Conservation (phyloP, 2,797 vertebrate genomes). For the Hipposideros larvatus region DNA sequence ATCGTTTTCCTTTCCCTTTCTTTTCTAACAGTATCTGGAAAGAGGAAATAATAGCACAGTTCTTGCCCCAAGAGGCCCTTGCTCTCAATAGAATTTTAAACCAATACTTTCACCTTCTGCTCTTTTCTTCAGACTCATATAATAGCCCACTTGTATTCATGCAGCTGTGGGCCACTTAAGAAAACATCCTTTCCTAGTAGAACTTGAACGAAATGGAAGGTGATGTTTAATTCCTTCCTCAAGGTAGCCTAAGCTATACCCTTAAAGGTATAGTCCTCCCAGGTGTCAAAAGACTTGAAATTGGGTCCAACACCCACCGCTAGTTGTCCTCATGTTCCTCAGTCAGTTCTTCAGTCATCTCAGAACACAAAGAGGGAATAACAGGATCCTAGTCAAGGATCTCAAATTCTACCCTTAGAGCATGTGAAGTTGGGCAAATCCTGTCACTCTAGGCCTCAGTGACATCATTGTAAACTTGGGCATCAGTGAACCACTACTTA, state of each 20-base stretch:
- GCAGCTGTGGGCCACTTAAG: too few species aligned
- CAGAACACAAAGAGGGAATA: not conserved
- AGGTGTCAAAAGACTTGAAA: not conserved
- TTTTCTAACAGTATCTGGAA: constrained; percentile 3
- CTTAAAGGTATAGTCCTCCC: not conserved
- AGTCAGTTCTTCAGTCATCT: not conserved
- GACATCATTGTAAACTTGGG: not conserved
- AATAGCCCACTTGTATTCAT: not conserved
- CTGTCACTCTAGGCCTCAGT: not conserved
- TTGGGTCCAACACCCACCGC: not conserved
- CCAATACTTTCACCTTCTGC: not conserved
- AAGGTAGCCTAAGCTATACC: not conserved
- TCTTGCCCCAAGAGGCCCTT: not conserved
- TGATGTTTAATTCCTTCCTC: not conserved
- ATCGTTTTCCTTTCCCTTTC: not conserved
- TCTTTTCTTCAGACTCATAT: not conserved
- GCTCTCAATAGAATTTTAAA: not conserved
- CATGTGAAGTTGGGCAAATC: not conserved
- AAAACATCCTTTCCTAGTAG: not conserved
- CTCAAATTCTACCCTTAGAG: not conserved
- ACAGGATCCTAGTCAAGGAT: not conserved
- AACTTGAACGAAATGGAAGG: not conserved
- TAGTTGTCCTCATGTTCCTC: not conserved
- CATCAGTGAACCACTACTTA: too few species aligned
- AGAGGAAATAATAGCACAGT: not conserved